These are phyloP conservation scores for Sycophila texana DNA, from an alignment of 2,888 invertebrate species.

Conservation along the genomic window DNA sequence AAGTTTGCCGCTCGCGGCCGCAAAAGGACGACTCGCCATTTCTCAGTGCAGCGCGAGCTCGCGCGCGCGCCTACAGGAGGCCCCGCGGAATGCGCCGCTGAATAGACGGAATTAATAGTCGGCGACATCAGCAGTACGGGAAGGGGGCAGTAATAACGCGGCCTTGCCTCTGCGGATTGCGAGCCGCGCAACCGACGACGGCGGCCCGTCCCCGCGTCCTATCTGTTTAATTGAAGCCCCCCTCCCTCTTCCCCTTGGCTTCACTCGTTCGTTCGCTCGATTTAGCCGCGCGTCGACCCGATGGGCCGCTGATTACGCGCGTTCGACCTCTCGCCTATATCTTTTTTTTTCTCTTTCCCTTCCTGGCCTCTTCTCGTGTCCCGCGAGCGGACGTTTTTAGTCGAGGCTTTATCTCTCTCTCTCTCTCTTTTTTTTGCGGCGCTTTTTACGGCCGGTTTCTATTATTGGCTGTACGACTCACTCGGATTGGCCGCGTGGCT, in stretches of 20 bases:
- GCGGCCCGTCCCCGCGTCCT: conserved; percentile 2
- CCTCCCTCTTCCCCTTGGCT: background rate
- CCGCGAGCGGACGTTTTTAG: background rate
- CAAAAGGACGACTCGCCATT: too few relatives aligned
- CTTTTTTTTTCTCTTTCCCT: background rate
- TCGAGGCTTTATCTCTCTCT: background rate
- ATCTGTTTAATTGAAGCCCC: conserved; percentile 39
- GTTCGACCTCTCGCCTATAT: conserved; percentile 3
- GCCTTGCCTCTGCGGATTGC: background rate
- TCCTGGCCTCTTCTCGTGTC: background rate
- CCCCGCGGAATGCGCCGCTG: background rate
- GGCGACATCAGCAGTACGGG: conserved; percentile 29
- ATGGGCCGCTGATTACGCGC: conserved; percentile 31
- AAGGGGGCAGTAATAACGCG: conserved; percentile 14
- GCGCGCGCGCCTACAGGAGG: too few relatives aligned
- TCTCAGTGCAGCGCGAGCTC: too few relatives aligned
- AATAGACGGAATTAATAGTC: conserved; percentile 36
- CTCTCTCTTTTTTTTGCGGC: background rate
- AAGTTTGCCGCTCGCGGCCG: too few relatives aligned
- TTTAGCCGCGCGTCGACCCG: conserved; percentile 18
- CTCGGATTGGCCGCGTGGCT: background rate
- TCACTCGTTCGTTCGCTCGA: conserved; percentile 23
- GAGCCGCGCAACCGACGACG: background rate
- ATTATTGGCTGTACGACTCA: background rate
- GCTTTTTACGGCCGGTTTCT: background rate